Evolutionary conservation across 53 echinoderm and acorn worm genomes (phyloP), one percentile per base, ranked within the genome.

Genomic region (Henricia sp.): DNA sequence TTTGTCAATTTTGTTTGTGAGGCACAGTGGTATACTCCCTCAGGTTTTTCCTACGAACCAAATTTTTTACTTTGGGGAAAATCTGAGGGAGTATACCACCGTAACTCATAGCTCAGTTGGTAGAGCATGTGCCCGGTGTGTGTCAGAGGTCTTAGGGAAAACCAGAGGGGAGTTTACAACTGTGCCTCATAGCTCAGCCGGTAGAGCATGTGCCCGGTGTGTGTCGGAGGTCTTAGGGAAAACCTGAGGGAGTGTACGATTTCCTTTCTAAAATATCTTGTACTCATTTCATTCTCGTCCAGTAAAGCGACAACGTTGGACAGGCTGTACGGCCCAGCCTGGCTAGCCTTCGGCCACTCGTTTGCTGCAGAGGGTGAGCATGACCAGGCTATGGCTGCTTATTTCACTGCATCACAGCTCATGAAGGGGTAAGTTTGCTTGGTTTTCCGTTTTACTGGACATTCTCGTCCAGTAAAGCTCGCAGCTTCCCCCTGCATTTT

Each of bases 301-400:
- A 96, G 96, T 63, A 96, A 96, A 85, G 89, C 96, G 0, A 93
- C 96, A 28, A 74, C 89, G 0, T 70, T 92, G 42, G 96, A 96
- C 59, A 83, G 92, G 54, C 55, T 93, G 16, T 96, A 94, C 56
- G 96, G 96, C 6, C 96, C 96, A 32, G 96, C 96, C 5, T 96
- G 96, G 96, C 51, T 96, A 63, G 96, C 96, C 33, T 96, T 96
- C 72, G 96, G 96, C 14, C 96, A 96, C 52, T 91, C 96, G 14
- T 96, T 96, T 83, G 96, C 96, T 3, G 93, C 93, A 1, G 93
- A 96, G 42, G 96, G 96, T 1, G 96, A 96, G 50, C 96, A 96
- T 76, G 96, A 96, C 70, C 96, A 96, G 60, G 96, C 96, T 27
- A 94, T 91, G 85, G 96, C 96, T 1, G 96, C 96, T 4, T 96